Percentiles rank a stretch among this genome's conserved stretches.
Conservation (phyloP, 2,113 vertebrate species). For the Phoenicopterus ruber region DNA sequence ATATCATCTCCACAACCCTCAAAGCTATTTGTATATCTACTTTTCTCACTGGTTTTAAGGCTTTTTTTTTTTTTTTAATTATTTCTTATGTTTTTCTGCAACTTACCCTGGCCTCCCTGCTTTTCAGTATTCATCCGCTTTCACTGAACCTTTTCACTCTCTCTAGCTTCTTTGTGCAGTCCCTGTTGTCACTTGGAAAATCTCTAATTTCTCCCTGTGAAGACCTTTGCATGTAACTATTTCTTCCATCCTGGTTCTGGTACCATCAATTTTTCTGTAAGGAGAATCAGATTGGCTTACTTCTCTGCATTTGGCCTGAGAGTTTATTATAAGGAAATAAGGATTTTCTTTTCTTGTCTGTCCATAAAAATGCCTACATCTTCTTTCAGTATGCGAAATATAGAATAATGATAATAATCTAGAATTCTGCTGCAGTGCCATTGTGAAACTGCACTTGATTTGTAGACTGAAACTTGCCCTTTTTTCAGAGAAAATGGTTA, state of each 20-base stretch:
- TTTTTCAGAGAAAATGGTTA: background rate
- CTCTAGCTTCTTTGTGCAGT: background rate
- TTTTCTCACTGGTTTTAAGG: background rate
- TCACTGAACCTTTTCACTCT: background rate
- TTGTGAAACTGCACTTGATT: background rate
- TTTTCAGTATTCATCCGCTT: background rate
- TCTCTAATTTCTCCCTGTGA: background rate
- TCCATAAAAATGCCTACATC: background rate
- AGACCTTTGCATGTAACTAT: background rate
- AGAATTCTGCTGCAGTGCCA: background rate
- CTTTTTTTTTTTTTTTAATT: no score
- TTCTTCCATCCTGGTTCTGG: background rate
- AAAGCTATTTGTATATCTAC: background rate
- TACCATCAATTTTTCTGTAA: background rate
- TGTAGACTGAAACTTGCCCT: background rate
- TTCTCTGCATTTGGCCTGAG: background rate
- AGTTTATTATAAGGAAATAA: background rate
- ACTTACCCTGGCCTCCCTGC: rapidly evolving
- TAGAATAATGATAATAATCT: background rate
- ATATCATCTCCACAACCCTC: rapidly evolving
- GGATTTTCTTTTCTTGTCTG: background rate
- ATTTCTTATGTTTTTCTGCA: background rate
- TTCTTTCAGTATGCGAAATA: background rate
- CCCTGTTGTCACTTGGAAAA: background rate
- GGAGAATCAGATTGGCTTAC: background rate